Evolutionary conservation across 1,140 invertebrate genomes (phyloP).

Genomic region (Saccostrea cuccullata): DNA sequence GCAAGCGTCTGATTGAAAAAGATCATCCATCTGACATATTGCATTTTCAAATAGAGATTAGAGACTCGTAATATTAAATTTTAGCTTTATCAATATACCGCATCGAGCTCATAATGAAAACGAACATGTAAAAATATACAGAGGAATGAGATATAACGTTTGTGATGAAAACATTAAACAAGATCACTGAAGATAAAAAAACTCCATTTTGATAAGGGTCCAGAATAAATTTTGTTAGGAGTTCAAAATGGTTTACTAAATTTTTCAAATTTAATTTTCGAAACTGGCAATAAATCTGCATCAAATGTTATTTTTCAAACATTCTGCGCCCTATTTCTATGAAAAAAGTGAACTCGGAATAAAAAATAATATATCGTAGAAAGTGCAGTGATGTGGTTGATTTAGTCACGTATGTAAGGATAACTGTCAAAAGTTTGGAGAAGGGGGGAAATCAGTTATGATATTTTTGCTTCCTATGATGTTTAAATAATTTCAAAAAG

Average conservation of each 20-base stretch:
- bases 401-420: no score
- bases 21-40: constrained; percentile 35
- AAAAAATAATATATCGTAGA: no score
- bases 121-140: constrained; percentile 30
- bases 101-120: background rate
- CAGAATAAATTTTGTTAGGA: background rate
- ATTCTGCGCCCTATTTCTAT: no score
- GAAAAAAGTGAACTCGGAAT: no score
- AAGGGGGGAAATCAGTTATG: background rate
- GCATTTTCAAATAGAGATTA: constrained; percentile 29
- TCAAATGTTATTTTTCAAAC: background rate
- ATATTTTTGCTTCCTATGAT: background rate
- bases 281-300: background rate
- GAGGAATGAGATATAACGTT: constrained; percentile 11
- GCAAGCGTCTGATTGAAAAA: constrained; percentile 30
- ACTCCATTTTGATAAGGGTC: background rate
- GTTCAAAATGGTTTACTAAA: constrained; percentile 21
- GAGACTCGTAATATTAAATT: constrained; percentile 14
- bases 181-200: constrained; percentile 14
- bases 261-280: constrained; percentile 23
- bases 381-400: no score
- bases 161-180: constrained; percentile 25
- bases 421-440: background rate
- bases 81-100: background rate
- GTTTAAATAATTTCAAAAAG: constrained; percentile 31